Conservation (phyloP, 1,140 invertebrate genomes). For the Drosophila subobscura region DNA sequence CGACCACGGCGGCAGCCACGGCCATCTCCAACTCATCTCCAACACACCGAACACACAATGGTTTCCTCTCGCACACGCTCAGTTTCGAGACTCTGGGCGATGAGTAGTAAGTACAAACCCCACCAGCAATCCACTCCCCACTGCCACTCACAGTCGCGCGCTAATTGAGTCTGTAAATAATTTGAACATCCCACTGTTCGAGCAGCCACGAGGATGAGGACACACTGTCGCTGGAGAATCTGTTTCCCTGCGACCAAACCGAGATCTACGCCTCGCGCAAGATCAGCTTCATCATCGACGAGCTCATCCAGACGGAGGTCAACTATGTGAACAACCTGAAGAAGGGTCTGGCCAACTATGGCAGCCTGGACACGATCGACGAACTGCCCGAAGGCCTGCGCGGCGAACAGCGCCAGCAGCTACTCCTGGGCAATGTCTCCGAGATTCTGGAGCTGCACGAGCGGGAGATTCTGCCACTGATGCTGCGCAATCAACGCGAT, state of each 20-base stretch:
- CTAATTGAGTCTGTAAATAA: conserved; percentile 9
- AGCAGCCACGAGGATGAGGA: conserved; percentile 80
- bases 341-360: conserved; percentile 75
- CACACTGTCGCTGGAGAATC: conserved; percentile 76
- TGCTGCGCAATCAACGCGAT: conserved; percentile 77
- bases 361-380: conserved; percentile 45
- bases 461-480: conserved; percentile 70
- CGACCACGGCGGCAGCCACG: conserved; percentile 22
- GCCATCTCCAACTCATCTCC: conserved; percentile 54
- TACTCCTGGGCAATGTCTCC: conserved; percentile 65
- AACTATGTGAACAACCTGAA: conserved; percentile 80
- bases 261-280: conserved; percentile 80
- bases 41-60: conserved; percentile 61
- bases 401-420: conserved; percentile 54
- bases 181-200: neutral
- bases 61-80: conserved; percentile 71
- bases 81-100: conserved; percentile 73
- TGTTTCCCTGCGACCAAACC: conserved; percentile 82
- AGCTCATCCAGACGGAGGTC: conserved; percentile 79
- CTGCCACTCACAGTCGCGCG: neutral
- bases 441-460: conserved; percentile 77
- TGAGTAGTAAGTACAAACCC: conserved; percentile 79
- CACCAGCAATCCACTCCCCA: neutral
- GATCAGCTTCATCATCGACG: conserved; percentile 80
- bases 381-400: conserved; percentile 65